A percentile compares a stretch with the other conserved stretches of the same genome.
These are phyloP conservation scores for Scaptomyza polygonia DNA, from an alignment of 2,888 invertebrate species.

Conservation along the genomic window DNA sequence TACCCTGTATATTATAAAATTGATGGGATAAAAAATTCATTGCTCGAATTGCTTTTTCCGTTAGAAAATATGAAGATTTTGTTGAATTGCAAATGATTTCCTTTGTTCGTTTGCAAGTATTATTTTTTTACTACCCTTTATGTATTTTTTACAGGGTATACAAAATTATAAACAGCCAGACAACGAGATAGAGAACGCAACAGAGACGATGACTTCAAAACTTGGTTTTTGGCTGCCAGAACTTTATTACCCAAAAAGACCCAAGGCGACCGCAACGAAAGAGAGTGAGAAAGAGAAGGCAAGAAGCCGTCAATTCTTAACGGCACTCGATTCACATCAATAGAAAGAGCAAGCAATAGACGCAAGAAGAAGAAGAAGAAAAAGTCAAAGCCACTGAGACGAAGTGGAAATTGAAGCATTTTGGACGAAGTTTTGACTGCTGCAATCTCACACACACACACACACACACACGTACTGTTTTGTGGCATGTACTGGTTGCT, in stretches of 20 bases:
- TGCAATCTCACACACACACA: slow-evolving; percentile 27
- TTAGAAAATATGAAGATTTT: background rate
- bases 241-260: slow-evolving; percentile 60
- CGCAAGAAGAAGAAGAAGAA: background rate
- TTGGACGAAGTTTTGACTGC: slow-evolving; percentile 32
- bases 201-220: slow-evolving; percentile 6
- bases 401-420: slow-evolving; percentile 19
- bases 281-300: slow-evolving; percentile 10
- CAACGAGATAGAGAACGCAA: background rate
- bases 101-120: background rate
- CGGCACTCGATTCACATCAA: slow-evolving; percentile 60
- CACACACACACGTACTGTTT: background rate
- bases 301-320: slow-evolving; percentile 57
- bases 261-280: slow-evolving; percentile 18
- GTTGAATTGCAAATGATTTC: background rate
- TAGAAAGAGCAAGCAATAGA: background rate
- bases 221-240: slow-evolving; percentile 56
- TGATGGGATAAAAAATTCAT: background rate
- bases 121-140: background rate
- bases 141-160: background rate
- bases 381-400: background rate
- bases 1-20: background rate
- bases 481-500: slow-evolving; percentile 4
- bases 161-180: slow-evolving; percentile 17
- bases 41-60: background rate